Base-by-base conservation (phyloP, 2,113 vertebrate genomes). In the Lipotes vexillifer region DNA sequence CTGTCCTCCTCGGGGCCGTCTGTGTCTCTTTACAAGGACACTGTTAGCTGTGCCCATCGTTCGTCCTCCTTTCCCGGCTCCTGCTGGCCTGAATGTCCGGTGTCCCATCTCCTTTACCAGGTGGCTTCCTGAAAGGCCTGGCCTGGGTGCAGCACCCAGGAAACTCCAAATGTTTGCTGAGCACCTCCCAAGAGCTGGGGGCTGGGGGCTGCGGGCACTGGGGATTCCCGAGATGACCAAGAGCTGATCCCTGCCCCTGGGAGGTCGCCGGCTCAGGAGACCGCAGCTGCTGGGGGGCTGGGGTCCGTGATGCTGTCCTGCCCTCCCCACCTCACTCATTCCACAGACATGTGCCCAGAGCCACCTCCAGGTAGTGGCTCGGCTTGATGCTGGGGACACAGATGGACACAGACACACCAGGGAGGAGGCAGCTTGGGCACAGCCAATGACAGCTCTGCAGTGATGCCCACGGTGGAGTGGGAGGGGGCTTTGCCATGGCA, bases 1-100 rank as follows among this genome's bases (percentile, higher is more conserved):
- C 12, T 13, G 17, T 65, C 41, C 25, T 31, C 44, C n/a, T 38
- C 1, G 0, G 0, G 12, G n/a, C 46, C 1, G 0, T 23, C 59
- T n/a, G 74, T 12, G 4, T 65, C 72, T 21, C 17, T 90, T 38
- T 33, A 44, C 72, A 38, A 52, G 72, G 59, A 36, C 74, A 36
- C 59, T 2, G 27, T 23, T 15, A 10, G 44, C 46, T 55, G 17
- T 21, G 18, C 27, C 12, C 2, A 0, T 25, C 0, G 0, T 46
- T 59, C 38, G 4, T 25, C 44, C 41, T 41, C 74, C 69, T 12
- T 29, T 21, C 55, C 63, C 27, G 77, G 65, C 27, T 81, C 14
- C 46, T 25, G n/a, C 31, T 11, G 15, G 55, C 13, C 65, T 36
- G 52, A 63, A 72, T 0, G 1, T 44, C 29, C 31, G 0, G 2